phyloP scores from a whole-genome alignment of 53 echinoderm and acorn worm genomes.

The Luidia sarsii region DNA sequence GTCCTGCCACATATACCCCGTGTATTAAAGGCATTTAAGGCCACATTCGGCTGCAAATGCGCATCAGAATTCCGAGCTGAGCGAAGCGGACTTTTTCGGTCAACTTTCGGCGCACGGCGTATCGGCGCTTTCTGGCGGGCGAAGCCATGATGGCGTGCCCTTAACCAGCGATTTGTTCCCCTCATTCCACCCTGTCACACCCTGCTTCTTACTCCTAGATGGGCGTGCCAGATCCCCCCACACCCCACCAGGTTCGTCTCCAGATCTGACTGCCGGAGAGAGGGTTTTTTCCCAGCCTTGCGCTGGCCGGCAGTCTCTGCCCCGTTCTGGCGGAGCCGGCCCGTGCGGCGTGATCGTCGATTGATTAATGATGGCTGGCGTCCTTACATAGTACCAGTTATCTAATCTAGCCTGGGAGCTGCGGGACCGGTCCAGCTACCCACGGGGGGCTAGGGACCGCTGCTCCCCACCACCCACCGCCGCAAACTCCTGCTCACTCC shows the following conservation, averaged over 20 bases:
- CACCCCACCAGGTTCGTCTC: background rate
- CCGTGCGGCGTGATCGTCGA: constrained; percentile 38
- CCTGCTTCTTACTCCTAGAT: constrained; percentile 2
- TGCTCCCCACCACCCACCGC: constrained; percentile 17
- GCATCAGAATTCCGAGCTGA: background rate
- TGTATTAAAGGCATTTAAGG: constrained; percentile 5
- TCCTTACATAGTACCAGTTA: constrained; percentile 32
- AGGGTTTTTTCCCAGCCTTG: no score
- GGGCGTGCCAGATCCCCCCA: background rate
- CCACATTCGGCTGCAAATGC: constrained; percentile 6
- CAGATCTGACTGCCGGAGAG: constrained; percentile 1
- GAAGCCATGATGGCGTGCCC: background rate
- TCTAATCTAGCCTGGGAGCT: constrained; percentile 38
- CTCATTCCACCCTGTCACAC: background rate
- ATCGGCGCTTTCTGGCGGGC: constrained; percentile 15
- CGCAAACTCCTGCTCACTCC: constrained; percentile 20
- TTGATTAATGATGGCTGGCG: constrained; percentile 47
- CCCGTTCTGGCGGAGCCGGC: constrained; percentile 8
- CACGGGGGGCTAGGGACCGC: constrained; percentile 9
- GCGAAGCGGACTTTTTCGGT: constrained; percentile 11
- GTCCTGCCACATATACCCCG: constrained; percentile 18
- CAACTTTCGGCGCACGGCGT: constrained; percentile 39
- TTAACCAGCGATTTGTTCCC: background rate
- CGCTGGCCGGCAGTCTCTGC: constrained; percentile 7
- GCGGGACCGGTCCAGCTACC: background rate